A percentile compares a stretch with the other conserved stretches of the same genome.
These are phyloP conservation scores for Tiliacea aurago DNA, from an alignment of 2,888 invertebrate genomes.

Conservation along the genomic window DNA sequence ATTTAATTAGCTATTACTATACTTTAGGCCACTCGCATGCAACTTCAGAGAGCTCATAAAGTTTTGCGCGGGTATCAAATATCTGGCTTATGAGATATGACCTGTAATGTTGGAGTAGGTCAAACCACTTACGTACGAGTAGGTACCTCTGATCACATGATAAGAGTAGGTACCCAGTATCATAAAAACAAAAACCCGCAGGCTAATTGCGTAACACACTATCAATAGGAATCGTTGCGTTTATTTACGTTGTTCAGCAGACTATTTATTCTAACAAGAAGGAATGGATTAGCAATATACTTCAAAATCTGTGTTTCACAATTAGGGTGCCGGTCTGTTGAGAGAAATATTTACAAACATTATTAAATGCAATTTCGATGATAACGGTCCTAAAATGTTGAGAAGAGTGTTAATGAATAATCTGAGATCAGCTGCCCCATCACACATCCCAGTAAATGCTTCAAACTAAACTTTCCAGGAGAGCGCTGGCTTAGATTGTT, in stretches of 20 bases:
- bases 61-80: not conserved
- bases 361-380: not conserved
- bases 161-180: too few species aligned
- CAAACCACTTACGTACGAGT: not conserved
- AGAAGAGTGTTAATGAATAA: not conserved
- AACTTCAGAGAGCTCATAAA: too few species aligned
- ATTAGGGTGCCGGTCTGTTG: not conserved
- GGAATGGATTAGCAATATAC: too few species aligned
- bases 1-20: too few species aligned
- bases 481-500: not conserved
- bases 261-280: too few species aligned
- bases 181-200: conserved; percentile 1
- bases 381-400: not conserved
- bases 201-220: too few species aligned
- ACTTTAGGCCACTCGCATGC: too few species aligned
- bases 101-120: conserved; percentile 17
- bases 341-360: not conserved
- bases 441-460: not conserved
- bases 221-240: too few species aligned
- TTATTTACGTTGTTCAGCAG: too few species aligned
- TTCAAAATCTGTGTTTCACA: too few species aligned
- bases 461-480: not conserved
- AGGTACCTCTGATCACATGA: conserved; percentile 19
- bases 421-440: not conserved
- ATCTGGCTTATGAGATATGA: not conserved